Evolutionary conservation across 1,140 invertebrate species (phyloP).

Genomic region (Triops longicaudatus): DNA sequence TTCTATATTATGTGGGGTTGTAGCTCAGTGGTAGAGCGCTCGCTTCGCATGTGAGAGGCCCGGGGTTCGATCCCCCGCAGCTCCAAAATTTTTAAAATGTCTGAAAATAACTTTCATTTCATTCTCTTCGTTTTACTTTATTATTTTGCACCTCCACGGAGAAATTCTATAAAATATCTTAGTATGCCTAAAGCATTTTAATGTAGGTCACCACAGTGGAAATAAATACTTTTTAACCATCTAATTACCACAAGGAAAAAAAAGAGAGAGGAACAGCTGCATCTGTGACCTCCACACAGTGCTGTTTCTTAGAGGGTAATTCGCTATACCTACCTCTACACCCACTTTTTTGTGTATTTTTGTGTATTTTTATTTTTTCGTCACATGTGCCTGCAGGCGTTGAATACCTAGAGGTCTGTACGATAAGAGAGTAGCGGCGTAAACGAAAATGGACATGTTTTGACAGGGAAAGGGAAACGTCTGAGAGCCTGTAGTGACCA

Average conservation of each 20-base stretch:
- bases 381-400: neutral
- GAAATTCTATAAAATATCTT: neutral
- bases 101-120: too few relatives aligned
- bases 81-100: constrained; percentile 44
- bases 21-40: constrained; percentile 82
- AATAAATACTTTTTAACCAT: neutral
- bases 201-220: neutral
- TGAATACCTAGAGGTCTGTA: neutral
- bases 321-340: too few relatives aligned
- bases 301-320: too few relatives aligned
- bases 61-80: constrained; percentile 75
- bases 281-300: too few relatives aligned
- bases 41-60: constrained; percentile 89
- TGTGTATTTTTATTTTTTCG: neutral
- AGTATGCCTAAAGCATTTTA: neutral
- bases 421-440: neutral
- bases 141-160: neutral
- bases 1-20: constrained; percentile 45
- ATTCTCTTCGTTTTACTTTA: neutral
- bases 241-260: too few relatives aligned
- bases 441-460: neutral
- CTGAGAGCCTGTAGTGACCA: neutral
- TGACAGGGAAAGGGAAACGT: neutral
- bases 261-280: too few relatives aligned
- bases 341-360: too few relatives aligned